Evolutionary conservation across 2,113 vertebrate genomes (phyloP).

Genomic region (Zeus faber): DNA sequence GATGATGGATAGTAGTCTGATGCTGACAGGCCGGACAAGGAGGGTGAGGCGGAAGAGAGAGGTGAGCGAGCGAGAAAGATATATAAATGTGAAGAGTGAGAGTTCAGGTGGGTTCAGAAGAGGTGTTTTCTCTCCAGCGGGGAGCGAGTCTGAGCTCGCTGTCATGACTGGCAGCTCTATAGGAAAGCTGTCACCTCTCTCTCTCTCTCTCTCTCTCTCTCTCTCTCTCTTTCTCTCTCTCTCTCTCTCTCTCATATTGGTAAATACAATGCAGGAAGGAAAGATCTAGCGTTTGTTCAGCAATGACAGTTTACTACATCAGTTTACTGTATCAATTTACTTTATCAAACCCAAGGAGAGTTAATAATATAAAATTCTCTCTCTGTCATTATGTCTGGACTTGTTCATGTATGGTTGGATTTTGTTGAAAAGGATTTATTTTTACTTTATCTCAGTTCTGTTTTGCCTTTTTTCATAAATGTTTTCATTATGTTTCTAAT

Average conservation of each 20-base stretch:
- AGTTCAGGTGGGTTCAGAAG: constrained; percentile 44
- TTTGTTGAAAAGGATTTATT: too few species aligned
- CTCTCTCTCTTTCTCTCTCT: constrained; percentile 28
- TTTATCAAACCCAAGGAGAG: too few species aligned
- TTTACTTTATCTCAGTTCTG: too few species aligned
- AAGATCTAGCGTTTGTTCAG: too few species aligned
- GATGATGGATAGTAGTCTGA: not conserved
- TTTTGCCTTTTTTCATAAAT: too few species aligned
- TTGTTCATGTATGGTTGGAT: too few species aligned
- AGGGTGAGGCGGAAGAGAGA: constrained; percentile 30
- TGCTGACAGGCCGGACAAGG: constrained; percentile 3
- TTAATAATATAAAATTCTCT: too few species aligned
- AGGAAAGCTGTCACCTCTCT: constrained; percentile 67
- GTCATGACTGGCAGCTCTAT: constrained; percentile 66
- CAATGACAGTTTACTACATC: too few species aligned
- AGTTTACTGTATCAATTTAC: too few species aligned
- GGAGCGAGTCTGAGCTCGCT: constrained; percentile 35
- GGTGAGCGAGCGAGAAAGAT: constrained; percentile 29
- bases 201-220: constrained; percentile 52
- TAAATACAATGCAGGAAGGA: too few species aligned
- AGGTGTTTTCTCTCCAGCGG: constrained; percentile 54
- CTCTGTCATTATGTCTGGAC: too few species aligned
- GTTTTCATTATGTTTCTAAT: too few species aligned
- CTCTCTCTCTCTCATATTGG: not conserved
- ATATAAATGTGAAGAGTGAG: constrained; percentile 65